These are phyloP conservation scores for Melanerpes aurifrons DNA, from an alignment of 2,113 vertebrate species.

Conservation along the genomic window DNA sequence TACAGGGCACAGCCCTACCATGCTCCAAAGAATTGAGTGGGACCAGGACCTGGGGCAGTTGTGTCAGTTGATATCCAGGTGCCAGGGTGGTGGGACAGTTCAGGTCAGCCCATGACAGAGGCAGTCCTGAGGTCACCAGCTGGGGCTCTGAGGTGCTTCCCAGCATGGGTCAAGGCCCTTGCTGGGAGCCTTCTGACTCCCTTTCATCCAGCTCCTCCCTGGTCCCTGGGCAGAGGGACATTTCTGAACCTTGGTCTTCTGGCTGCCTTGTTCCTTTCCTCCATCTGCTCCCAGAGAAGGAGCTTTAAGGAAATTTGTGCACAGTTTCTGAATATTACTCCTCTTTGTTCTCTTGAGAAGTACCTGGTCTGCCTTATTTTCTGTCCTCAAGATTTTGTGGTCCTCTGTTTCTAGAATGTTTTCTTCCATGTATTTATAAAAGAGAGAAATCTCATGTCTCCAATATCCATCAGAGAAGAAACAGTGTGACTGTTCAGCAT, in stretches of 20 bases:
- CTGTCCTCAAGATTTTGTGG: not conserved
- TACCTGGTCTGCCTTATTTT: not conserved
- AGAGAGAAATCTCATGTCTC: not conserved
- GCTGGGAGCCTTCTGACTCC: not conserved
- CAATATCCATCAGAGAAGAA: not conserved
- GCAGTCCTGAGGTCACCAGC: not conserved
- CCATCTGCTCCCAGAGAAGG: not conserved
- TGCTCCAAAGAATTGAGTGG: rapidly evolving
- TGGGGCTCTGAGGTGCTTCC: not conserved
- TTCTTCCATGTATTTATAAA: not conserved
- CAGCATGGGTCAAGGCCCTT: rapidly evolving
- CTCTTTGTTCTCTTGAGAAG: not conserved
- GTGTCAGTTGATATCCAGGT: not conserved
- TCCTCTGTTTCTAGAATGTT: not conserved
- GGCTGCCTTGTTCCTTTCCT: not conserved
- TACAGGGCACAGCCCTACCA: not conserved
- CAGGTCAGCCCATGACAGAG: not conserved
- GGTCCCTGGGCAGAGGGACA: no score
- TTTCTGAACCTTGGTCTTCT: not conserved
- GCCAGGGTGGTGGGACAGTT: not conserved
- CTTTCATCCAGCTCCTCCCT: rapidly evolving
- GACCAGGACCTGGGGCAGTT: rapidly evolving
- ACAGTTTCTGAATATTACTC: not conserved
- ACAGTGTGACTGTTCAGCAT: not conserved
- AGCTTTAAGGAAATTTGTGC: not conserved